Evolutionary conservation across 2,797 vertebrate species (phyloP), one percentile per base, ranked within the genome.

Genomic region (Pipistrellus kuhlii): DNA sequence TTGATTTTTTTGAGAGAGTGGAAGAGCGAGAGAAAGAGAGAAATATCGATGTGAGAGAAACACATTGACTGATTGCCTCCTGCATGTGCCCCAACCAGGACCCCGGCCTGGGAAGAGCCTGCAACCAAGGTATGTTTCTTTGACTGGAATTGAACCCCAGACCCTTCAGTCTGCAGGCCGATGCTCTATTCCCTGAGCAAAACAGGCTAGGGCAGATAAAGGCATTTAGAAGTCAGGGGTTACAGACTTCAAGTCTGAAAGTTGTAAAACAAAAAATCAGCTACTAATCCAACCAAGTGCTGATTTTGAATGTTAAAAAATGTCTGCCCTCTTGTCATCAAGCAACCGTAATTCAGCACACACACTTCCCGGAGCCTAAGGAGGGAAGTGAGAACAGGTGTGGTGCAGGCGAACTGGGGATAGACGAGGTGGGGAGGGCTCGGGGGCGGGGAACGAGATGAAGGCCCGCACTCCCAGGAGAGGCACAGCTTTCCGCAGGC

Each of bases 261-360:
- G n/a, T 18, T 55, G 14, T 51, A 30, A 55, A 82, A 32, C 41
- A 90, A 44, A 59, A 80, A 53, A 68, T 8, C 55, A 87, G 5
- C 10, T 83, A 71, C 66, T 32, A 90, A 91, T 62, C 59, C 46
- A 87, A 59, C 35, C 44, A 93, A 77, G 66, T 21, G 53, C 48
- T 90, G 32, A 51, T 59, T 91, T 75, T 91, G 27, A 94, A 75
- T 69, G 35, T 38, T 25, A 55, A 78, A 78, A 57, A 81, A 69
- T 46, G 64, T 35, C 51, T 81, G 64, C 62, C 53, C 27, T 77
- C 38, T 32, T 69, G 80, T 83, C 80, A 80, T 64, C 38, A 82
- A 46, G 48, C 4, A 20, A 59, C 57, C 8, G 1, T 62, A 32
- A 44, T 41, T 62, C 32, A 82, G 17, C 21, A 53, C 35, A 9